Evolutionary conservation across 2,888 invertebrate species (phyloP).

Genomic region (Drosophila siamana): DNA sequence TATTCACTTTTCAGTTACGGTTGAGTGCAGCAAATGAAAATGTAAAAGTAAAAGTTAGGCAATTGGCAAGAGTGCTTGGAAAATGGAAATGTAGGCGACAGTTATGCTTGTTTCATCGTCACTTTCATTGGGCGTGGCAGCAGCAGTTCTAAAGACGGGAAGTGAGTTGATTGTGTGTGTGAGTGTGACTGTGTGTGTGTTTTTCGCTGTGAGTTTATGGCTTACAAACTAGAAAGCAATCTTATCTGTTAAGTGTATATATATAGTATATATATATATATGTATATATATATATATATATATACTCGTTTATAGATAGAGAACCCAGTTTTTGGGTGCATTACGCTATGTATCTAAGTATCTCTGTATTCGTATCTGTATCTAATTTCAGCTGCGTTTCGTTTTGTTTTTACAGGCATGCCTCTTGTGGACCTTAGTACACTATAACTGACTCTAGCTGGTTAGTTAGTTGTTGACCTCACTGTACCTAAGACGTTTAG

Average conservation of each 20-base stretch:
- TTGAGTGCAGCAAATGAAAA: conserved; percentile 47
- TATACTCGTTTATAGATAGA: conserved; percentile 19
- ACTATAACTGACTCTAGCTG: conserved; percentile 44
- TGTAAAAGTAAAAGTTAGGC: conserved; percentile 34
- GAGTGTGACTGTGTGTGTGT: no score
- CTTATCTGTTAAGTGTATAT: conserved; percentile 49
- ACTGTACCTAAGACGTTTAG: conserved; percentile 72
- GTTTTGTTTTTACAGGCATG: conserved; percentile 66
- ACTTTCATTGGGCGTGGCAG: conserved; percentile 39
- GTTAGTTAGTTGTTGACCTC: conserved; percentile 44
- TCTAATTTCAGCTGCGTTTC: conserved; percentile 36
- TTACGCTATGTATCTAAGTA: conserved; percentile 30
- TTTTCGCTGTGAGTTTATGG: not conserved
- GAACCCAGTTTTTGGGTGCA: conserved; percentile 9
- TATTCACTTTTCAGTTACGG: conserved; percentile 18
- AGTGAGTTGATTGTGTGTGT: no score
- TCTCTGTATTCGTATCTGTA: conserved; percentile 24
- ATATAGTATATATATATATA: conserved; percentile 23
- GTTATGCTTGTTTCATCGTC: conserved; percentile 8
- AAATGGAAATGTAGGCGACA: conserved; percentile 34
- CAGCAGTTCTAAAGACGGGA: conserved; percentile 30
- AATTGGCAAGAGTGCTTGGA: conserved; percentile 19
- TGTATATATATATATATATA: no score
- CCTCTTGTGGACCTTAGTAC: conserved; percentile 56
- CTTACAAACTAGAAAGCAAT: conserved; percentile 62